These are phyloP conservation scores for Drosophila eohydei DNA, from an alignment of 2,888 invertebrate genomes.

Conservation along the genomic window DNA sequence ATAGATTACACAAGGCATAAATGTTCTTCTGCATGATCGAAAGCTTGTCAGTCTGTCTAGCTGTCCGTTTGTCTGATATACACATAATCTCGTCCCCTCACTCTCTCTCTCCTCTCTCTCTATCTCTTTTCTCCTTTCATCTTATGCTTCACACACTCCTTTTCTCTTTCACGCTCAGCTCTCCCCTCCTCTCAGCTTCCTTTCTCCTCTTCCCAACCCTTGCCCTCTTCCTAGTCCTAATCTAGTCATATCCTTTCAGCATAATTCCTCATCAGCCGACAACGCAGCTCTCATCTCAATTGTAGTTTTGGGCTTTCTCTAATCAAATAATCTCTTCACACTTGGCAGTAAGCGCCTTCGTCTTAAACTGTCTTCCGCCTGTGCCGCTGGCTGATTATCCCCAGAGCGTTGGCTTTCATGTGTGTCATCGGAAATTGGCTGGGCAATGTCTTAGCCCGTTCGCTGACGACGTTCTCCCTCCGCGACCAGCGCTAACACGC, in stretches of 20 bases:
- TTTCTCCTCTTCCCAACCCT: background rate
- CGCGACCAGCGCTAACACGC: conserved; percentile 61
- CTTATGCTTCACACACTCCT: background rate
- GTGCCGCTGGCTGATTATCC: conserved; percentile 58
- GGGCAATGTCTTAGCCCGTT: conserved; percentile 60
- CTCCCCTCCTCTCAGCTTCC: background rate
- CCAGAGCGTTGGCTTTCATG: conserved; percentile 65
- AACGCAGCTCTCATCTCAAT: conserved; percentile 39
- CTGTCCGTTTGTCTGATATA: too few species aligned
- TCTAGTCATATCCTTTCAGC: conserved; percentile 8
- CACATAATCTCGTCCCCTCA: too few species aligned
- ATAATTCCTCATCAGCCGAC: conserved; percentile 5
- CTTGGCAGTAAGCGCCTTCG: conserved; percentile 53
- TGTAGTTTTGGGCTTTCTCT: conserved; percentile 34
- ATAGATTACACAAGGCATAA: too few species aligned
- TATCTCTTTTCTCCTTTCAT: background rate
- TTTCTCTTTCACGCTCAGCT: background rate
- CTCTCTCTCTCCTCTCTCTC: background rate
- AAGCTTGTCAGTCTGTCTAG: too few species aligned
- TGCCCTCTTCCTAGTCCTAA: background rate
- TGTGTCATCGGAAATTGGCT: conserved; percentile 76
- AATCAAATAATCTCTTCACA: conserved; percentile 59
- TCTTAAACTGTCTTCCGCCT: conserved; percentile 37
- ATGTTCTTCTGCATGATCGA: too few species aligned
- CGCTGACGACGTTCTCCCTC: conserved; percentile 2